Evolutionary conservation across 2,113 vertebrate genomes (phyloP).

Genomic region (Proteles cristata): DNA sequence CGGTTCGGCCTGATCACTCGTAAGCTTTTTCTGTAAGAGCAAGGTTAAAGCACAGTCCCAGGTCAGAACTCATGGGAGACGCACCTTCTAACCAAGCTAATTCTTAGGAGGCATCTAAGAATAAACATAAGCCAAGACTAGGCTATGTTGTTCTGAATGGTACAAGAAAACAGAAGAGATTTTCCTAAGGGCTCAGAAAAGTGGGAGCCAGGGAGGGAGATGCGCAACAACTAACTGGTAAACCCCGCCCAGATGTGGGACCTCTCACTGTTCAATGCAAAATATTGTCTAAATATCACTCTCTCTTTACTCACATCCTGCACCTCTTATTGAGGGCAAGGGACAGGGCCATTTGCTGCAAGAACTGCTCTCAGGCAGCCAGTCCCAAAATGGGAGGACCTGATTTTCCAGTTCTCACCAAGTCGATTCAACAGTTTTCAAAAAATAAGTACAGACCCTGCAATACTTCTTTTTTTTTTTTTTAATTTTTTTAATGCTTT

Average conservation of each 20-base stretch:
- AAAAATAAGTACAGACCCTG: neutral
- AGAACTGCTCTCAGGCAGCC: neutral
- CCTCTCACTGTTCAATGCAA: neutral
- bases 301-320: neutral
- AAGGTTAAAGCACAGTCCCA: neutral
- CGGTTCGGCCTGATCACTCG: neutral
- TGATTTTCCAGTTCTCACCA: conserved; percentile 30
- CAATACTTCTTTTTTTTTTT: no score
- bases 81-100: neutral
- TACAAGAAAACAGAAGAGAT: neutral
- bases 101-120: neutral
- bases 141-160: neutral
- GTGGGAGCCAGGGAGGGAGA: fast-evolving
- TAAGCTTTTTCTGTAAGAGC: neutral
- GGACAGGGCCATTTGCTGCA: neutral
- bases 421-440: neutral
- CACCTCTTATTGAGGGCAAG: neutral
- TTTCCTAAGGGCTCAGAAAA: conserved; percentile 27
- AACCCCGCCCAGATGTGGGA: neutral
- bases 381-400: neutral
- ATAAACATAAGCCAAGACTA: neutral
- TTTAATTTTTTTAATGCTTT: no score
- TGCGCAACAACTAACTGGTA: neutral
- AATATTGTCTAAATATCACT: neutral
- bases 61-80: neutral